phyloP scores from a whole-genome alignment of 2,113 vertebrate species.

The Cephalopholis sonnerati region DNA sequence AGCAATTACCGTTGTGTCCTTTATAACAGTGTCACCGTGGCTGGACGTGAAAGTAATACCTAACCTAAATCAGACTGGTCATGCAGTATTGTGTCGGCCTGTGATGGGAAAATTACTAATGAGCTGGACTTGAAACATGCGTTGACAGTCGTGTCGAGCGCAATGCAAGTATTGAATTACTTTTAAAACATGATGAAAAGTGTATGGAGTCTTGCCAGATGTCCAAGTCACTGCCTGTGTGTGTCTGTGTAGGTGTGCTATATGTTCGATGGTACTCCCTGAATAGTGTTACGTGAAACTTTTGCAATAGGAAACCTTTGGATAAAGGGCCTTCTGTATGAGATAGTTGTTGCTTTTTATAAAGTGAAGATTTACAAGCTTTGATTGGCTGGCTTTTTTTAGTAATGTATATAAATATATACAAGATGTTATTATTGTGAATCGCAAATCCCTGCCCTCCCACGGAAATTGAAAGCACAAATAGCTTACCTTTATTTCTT shows the following conservation, averaged over 20 bases:
- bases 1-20: slow-evolving; percentile 52
- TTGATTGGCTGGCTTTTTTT: slow-evolving; percentile 76
- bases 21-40: slow-evolving; percentile 27
- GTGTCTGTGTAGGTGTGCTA: slow-evolving; percentile 73
- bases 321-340: slow-evolving; percentile 74
- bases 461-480: slow-evolving; percentile 81
- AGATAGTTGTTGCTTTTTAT: slow-evolving; percentile 76
- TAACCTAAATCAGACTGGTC: slow-evolving; percentile 17
- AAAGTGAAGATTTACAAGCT: slow-evolving; percentile 73
- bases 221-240: slow-evolving; percentile 74
- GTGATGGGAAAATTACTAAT: slow-evolving; percentile 7
- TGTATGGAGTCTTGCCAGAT: slow-evolving; percentile 58
- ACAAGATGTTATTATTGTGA: slow-evolving; percentile 76
- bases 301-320: slow-evolving; percentile 78
- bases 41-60: slow-evolving; percentile 9
- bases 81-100: slow-evolving; percentile 25
- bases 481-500: slow-evolving; percentile 68
- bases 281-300: slow-evolving; percentile 73
- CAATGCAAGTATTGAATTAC: slow-evolving; percentile 39
- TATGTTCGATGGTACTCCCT: slow-evolving; percentile 77
- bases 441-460: slow-evolving; percentile 37
- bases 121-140: slow-evolving; percentile 47
- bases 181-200: slow-evolving; percentile 54
- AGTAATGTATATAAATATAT: slow-evolving; percentile 77
- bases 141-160: slow-evolving; percentile 18